Percentiles rank a stretch among this genome's conserved stretches.
These are phyloP conservation scores for Mastomys coucha DNA, from an alignment of 2,113 vertebrate species.

Conservation along the genomic window DNA sequence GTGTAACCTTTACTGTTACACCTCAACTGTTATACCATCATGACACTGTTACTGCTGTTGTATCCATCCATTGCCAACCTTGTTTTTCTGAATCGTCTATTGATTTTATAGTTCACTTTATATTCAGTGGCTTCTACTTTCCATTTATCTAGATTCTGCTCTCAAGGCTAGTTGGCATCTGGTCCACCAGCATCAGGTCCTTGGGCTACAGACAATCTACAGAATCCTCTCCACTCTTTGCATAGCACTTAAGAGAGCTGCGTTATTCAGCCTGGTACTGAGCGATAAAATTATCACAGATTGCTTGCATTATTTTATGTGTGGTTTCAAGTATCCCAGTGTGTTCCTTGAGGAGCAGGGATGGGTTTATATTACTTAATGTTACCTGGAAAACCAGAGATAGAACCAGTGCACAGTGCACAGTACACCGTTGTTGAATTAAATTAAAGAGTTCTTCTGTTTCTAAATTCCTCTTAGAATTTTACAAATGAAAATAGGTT, in stretches of 20 bases:
- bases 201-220: too few relatives aligned
- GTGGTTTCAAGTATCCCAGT: neutral
- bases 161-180: neutral
- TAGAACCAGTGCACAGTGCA: neutral
- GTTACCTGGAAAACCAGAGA: constrained; percentile 41
- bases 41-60: neutral
- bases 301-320: neutral
- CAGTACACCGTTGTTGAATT: constrained; percentile 23
- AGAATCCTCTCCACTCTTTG: neutral
- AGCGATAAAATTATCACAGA: neutral
- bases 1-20: neutral
- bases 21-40: neutral
- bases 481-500: constrained; percentile 19
- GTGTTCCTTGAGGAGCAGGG: neutral
- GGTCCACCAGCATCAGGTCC: too few relatives aligned
- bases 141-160: neutral
- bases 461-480: constrained; percentile 31
- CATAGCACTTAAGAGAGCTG: neutral
- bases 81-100: neutral
- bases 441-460: constrained; percentile 34
- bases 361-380: neutral
- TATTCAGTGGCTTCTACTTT: neutral
- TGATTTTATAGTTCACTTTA: neutral
- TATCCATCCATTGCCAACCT: rapidly evolving
- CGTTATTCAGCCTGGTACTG: neutral